Base-by-base conservation (phyloP, 2,888 invertebrate species). In the Drosophila ochracea region DNA sequence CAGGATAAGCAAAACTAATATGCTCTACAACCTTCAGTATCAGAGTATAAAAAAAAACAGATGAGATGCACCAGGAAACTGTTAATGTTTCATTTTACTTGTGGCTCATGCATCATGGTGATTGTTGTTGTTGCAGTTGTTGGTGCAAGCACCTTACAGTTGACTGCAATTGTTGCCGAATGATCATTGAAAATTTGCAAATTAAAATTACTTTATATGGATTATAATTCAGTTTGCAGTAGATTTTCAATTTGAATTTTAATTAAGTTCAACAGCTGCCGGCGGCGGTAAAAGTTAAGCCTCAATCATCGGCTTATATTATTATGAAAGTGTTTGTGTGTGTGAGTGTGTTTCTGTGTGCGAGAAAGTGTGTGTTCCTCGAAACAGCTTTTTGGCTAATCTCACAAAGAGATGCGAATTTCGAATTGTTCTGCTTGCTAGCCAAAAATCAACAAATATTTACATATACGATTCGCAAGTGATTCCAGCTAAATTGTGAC, bases 211-310 rank as follows among this genome's bases (percentile, higher is more conserved):
- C 64, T n/a, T 67, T 30, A 47, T 60, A 67, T 74, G 25, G 47
- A 47, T 47, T 25, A 47, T 72, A 68, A 80, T 65, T 67, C 68
- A 80, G 50, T 68, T 77, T 84, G 19, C 54, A 66, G 55, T 59
- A 53, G 25, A 31, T 54, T 61, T 68, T 41, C 41, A 31, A 37
- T 57, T 52, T 54, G 11, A 43, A 50, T 72, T 83, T 80, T 63
- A 82, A 82, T 84, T 80, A 68, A 78, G 31, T 54, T 71, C 53
- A 54, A 39, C 58, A 50, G 54, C 43, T 54, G 71, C 76, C 60
- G 28, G 47, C 58, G 77, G 82, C 82, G 69, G 80, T 77, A 84
- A 80, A 84, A 80, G 78, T 77, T 75, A 62, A 69, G 52, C 55
- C 52, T 57, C 50, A 76, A 79, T 78, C 67, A 83, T 71, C 71